Percentiles rank a stretch among this genome's conserved stretches.
Conservation (phyloP, 2,113 vertebrate species). For the Notiomystis cincta region DNA sequence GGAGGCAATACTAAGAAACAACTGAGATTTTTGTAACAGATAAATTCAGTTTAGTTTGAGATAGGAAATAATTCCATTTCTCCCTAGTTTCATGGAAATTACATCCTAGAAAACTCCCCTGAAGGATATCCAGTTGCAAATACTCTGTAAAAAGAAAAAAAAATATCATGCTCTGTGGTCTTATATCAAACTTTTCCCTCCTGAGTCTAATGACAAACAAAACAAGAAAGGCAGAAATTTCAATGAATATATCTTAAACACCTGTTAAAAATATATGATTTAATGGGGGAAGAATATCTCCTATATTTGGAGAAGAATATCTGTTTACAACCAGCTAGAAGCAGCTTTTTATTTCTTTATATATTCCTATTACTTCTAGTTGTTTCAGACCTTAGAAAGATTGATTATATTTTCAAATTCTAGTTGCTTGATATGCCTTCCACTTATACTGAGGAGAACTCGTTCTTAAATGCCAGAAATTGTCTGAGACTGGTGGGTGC, state of each 20-base stretch:
- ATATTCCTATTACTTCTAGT: not conserved
- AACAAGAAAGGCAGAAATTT: not conserved
- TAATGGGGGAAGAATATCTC: too few relatives aligned
- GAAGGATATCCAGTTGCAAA: not conserved
- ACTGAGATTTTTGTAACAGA: not conserved
- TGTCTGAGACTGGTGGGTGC: not conserved
- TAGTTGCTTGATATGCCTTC: not conserved
- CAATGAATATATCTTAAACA: not conserved
- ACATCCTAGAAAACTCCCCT: not conserved
- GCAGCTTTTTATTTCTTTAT: not conserved
- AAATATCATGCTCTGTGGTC: not conserved
- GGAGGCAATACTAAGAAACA: not conserved
- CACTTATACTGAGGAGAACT: not conserved
- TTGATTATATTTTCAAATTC: not conserved
- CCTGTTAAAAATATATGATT: not conserved
- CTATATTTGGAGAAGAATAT: not conserved
- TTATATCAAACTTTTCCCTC: not conserved
- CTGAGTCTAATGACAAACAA: not conserved
- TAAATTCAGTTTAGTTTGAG: conserved; percentile 4
- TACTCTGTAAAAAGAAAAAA: not conserved
- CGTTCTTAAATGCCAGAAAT: not conserved
- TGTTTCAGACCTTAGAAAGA: not conserved
- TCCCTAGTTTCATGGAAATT: conserved; percentile 11
- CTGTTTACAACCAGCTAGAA: not conserved
- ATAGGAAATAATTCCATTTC: conserved; percentile 16